Conservation (phyloP, 2,113 vertebrate species). For the Alces alces region DNA sequence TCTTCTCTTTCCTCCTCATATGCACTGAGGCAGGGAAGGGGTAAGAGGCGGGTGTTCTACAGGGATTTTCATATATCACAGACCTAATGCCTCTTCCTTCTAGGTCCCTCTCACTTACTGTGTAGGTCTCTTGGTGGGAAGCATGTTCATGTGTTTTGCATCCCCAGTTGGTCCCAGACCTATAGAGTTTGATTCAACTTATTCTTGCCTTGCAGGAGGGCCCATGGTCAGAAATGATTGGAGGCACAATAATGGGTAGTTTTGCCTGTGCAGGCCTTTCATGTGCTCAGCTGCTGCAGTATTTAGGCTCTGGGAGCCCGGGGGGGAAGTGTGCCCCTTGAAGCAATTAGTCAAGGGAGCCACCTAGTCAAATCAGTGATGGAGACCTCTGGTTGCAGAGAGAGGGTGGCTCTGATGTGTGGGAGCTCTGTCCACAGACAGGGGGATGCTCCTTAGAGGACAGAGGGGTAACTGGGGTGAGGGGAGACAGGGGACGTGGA, state of each 20-base stretch:
- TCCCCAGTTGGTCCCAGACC: neutral
- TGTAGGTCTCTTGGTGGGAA: neutral
- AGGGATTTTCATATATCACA: neutral
- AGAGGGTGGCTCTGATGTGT: neutral
- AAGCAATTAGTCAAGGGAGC: neutral
- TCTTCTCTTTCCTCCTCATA: neutral
- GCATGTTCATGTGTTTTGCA: neutral
- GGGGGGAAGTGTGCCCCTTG: neutral
- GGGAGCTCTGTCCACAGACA: neutral
- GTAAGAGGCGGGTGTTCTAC: rapidly evolving
- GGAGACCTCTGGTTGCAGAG: too few species aligned
- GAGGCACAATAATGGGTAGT: neutral
- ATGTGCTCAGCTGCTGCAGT: neutral
- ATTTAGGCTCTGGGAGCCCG: neutral
- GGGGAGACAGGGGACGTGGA: neutral
- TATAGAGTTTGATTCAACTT: neutral
- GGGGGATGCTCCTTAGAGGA: neutral
- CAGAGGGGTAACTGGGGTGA: rapidly evolving
- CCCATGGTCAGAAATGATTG: rapidly evolving
- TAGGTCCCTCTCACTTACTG: neutral
- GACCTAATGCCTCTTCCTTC: neutral
- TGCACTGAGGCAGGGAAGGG: neutral
- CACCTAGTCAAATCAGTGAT: neutral
- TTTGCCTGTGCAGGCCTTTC: neutral
- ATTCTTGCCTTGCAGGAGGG: neutral